A percentile compares a stretch with the other conserved stretches of the same genome.
These are phyloP conservation scores for Neuroterus valhalla DNA, from an alignment of 1,140 invertebrate species.

Conservation along the genomic window DNA sequence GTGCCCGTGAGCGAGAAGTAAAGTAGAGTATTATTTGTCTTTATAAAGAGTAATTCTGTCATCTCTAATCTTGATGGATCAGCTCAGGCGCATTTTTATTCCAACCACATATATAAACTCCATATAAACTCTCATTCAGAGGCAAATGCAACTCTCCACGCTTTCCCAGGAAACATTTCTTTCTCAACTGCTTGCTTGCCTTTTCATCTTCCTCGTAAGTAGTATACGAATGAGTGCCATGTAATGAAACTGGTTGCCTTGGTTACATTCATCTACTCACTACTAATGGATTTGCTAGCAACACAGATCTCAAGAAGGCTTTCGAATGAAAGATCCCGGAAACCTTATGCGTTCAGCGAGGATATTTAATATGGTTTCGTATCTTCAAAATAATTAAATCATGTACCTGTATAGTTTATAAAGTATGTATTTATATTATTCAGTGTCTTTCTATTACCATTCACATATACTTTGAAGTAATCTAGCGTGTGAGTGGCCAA, in stretches of 20 bases:
- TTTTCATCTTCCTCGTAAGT: neutral
- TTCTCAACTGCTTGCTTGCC: slow-evolving; percentile 14
- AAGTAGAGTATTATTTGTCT: no score
- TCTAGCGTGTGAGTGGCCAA: no score
- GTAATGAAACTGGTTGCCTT: slow-evolving; percentile 17
- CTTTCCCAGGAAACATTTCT: slow-evolving; percentile 6
- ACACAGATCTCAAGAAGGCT: neutral
- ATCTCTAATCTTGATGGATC: neutral
- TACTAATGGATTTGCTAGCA: slow-evolving; percentile 2
- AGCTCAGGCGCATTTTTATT: neutral
- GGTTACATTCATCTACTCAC: slow-evolving; percentile 13
- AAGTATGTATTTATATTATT: no score
- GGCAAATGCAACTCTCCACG: neutral
- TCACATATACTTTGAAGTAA: no score
- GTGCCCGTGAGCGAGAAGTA: no score
- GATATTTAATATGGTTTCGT: neutral
- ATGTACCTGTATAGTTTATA: neutral
- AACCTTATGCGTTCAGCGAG: neutral
- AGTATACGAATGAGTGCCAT: neutral
- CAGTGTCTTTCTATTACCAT: no score
- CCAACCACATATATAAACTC: neutral
- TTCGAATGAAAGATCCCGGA: neutral
- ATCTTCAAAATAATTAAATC: neutral
- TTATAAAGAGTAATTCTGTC: no score
- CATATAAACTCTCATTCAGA: slow-evolving; percentile 14